phyloP scores from a whole-genome alignment of 2,888 invertebrate genomes.

The Drosophila siamana region DNA sequence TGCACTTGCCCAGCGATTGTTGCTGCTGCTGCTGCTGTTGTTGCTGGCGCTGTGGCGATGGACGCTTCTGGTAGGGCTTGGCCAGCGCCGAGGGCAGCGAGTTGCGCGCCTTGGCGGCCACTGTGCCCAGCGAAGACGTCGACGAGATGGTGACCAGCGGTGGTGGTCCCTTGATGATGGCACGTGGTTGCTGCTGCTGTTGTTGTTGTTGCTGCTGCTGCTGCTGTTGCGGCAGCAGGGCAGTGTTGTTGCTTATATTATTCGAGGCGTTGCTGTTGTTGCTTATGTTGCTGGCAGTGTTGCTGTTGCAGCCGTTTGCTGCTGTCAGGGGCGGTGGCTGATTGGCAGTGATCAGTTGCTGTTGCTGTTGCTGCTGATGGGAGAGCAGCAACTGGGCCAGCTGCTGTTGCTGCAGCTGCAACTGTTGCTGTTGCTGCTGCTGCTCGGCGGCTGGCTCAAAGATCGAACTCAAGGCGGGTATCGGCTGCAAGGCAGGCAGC shows the following conservation, averaged over 20 bases:
- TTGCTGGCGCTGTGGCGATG: conserved; percentile 36
- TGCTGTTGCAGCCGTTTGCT: conserved; percentile 57
- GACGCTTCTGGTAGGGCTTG: conserved; percentile 82
- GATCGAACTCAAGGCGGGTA: conserved; percentile 83
- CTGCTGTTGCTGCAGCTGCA: conserved; percentile 80
- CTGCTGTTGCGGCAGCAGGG: conserved; percentile 44
- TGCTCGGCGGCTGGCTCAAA: conserved; percentile 74
- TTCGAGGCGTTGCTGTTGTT: conserved; percentile 63
- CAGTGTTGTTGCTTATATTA: conserved; percentile 63
- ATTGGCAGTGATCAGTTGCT: conserved; percentile 75
- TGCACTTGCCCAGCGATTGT: conserved; percentile 58
- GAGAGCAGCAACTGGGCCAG: conserved; percentile 64
- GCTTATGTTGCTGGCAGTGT: conserved; percentile 52
- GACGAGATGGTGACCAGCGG: conserved; percentile 68
- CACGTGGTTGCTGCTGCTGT: conserved; percentile 48
- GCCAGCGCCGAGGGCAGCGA: conserved; percentile 52
- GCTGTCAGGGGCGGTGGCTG: conserved; percentile 82
- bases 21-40: conserved; percentile 28
- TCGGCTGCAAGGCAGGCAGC: conserved; percentile 84
- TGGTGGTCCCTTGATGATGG: conserved; percentile 62
- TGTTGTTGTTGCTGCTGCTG: conserved; percentile 27
- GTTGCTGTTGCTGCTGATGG: conserved; percentile 63
- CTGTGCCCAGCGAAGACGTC: conserved; percentile 25
- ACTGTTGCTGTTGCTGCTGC: conserved; percentile 76
- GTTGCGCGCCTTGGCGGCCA: conserved; percentile 42